Percentiles rank a stretch among this genome's conserved stretches.
Evolutionary conservation across 2,797 vertebrate species (phyloP).

Genomic region (Rhinella marina): DNA sequence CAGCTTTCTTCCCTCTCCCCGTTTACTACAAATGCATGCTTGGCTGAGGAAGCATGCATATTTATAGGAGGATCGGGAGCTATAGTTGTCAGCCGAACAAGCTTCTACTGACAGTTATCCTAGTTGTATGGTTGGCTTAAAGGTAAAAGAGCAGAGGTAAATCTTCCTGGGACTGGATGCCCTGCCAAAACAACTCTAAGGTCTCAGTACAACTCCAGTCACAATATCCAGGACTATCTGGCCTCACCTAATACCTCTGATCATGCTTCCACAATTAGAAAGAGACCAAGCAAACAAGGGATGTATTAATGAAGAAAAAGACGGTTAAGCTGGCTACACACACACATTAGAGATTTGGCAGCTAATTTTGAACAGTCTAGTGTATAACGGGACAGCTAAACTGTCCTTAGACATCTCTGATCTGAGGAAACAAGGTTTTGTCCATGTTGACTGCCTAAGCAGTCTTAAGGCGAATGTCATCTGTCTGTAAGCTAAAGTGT

Average conservation of each 20-base stretch:
- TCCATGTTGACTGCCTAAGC: background rate
- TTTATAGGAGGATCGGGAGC: too few relatives aligned
- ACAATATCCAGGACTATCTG: background rate
- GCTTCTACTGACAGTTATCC: too few relatives aligned
- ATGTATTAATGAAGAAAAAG: background rate
- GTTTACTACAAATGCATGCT: too few relatives aligned
- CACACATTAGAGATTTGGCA: constrained; percentile 1
- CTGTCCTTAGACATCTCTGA: background rate
- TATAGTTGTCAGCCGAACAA: too few relatives aligned
- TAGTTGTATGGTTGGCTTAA: background rate
- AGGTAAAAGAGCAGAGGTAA: background rate
- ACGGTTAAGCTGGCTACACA: background rate
- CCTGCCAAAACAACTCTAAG: background rate
- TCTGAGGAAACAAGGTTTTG: background rate
- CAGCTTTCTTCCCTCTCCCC: too few relatives aligned
- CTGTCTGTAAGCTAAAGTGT: background rate
- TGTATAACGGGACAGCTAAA: background rate
- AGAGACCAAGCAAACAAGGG: background rate
- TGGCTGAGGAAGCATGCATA: too few relatives aligned
- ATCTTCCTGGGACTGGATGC: background rate
- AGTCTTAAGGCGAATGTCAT: background rate
- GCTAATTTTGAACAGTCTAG: background rate
- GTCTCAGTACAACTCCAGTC: background rate
- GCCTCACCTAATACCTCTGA: background rate
- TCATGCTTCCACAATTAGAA: background rate